Evolutionary conservation across 2,797 vertebrate genomes (phyloP).

Genomic region (Mycteria americana): DNA sequence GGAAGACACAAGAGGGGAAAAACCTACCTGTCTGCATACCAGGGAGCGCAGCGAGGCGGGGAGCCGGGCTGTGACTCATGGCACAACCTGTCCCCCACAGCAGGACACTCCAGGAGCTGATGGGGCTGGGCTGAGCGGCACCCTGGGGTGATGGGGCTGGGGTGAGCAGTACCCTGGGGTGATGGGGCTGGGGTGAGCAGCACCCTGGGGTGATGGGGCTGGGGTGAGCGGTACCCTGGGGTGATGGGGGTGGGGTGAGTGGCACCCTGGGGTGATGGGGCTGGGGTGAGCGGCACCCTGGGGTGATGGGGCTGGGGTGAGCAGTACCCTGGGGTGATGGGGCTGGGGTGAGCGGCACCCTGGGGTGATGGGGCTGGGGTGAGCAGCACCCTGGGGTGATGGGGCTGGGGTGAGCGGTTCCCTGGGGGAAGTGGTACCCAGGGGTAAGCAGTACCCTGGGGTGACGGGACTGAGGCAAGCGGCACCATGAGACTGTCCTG

Average conservation of each 20-base stretch:
- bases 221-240: too few species aligned
- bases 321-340: too few species aligned
- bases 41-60: fast-evolving
- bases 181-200: fast-evolving
- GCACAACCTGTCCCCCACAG: background rate
- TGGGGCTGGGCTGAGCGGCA: background rate
- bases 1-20: background rate
- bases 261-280: background rate
- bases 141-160: background rate
- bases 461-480: too few species aligned
- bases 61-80: fast-evolving
- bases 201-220: too few species aligned
- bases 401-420: too few species aligned
- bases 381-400: background rate
- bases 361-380: background rate
- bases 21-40: fast-evolving
- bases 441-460: too few species aligned
- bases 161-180: background rate
- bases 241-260: too few species aligned
- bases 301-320: background rate
- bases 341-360: background rate
- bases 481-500: too few species aligned
- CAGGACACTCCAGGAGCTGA: fast-evolving
- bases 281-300: background rate
- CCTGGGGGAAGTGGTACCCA: background rate